These are phyloP conservation scores for Simalia tracyae DNA, from an alignment of 2,797 vertebrate genomes.

Conservation along the genomic window DNA sequence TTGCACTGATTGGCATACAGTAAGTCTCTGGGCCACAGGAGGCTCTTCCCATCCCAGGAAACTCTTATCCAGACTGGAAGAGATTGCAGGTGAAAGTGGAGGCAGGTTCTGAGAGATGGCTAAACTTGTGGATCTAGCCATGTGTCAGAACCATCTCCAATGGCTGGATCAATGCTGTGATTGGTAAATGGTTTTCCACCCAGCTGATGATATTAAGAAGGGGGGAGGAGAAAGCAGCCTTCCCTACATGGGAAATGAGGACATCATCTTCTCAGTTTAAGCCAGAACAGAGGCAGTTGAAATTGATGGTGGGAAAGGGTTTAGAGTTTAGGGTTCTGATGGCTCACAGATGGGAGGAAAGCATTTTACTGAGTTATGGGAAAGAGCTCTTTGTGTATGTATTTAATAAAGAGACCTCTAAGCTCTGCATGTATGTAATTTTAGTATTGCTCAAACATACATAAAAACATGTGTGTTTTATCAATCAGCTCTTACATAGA, in stretches of 20 bases:
- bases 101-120: not conserved
- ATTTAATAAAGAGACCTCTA: not conserved
- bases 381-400: not conserved
- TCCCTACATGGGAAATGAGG: not conserved
- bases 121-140: not conserved
- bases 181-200: not conserved
- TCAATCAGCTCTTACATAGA: not conserved
- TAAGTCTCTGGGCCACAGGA: not conserved
- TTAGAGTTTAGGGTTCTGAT: not conserved
- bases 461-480: not conserved
- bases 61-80: not conserved
- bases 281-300: not conserved
- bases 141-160: not conserved
- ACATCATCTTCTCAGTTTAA: not conserved
- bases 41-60: not conserved
- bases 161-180: not conserved
- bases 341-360: not conserved
- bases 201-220: not conserved
- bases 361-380: not conserved
- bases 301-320: not conserved
- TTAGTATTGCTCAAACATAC: not conserved
- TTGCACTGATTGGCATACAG: not conserved
- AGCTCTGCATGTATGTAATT: not conserved
- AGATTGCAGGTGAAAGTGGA: not conserved
- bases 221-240: not conserved